Conservation (phyloP, 2,888 invertebrate species). For the Gisinianus flammeolus region DNA sequence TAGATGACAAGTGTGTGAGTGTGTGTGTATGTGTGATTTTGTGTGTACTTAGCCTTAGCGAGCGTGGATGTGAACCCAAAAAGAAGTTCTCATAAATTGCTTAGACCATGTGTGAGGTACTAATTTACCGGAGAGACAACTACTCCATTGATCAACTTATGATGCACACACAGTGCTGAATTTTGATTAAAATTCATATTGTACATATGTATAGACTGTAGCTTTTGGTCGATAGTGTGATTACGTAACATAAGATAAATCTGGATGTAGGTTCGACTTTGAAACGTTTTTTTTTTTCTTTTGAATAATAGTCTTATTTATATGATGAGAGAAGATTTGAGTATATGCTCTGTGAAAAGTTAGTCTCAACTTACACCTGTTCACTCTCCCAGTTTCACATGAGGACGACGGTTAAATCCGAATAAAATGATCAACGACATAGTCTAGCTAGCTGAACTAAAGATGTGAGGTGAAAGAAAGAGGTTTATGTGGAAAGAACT, state of each 20-base stretch:
- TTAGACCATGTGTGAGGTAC: conserved; percentile 28
- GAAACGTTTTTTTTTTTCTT: too few relatives aligned
- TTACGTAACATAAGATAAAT: too few relatives aligned
- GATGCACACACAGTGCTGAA: neutral
- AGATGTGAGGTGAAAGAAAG: neutral
- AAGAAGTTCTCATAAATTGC: conserved; percentile 15
- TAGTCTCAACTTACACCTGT: conserved; percentile 4
- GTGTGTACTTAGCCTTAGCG: too few relatives aligned
- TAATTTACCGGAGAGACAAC: conserved; percentile 18
- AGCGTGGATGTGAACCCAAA: too few relatives aligned
- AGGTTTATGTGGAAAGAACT: neutral
- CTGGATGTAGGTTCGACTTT: too few relatives aligned
- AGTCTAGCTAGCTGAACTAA: conserved; percentile 16
- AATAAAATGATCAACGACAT: conserved; percentile 3
- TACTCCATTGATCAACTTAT: conserved; percentile 6
- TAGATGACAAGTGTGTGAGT: conserved; percentile 24
- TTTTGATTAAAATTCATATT: conserved; percentile 15
- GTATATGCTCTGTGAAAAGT: neutral
- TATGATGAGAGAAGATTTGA: neutral
- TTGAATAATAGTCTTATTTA: neutral
- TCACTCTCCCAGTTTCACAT: conserved; percentile 3
- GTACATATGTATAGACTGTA: neutral
- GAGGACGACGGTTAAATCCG: neutral
- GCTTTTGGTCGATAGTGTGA: too few relatives aligned
- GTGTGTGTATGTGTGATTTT: too few relatives aligned